A percentile compares a stretch with the other conserved stretches of the same genome.
Evolutionary conservation across 2,888 invertebrate species (phyloP).

Genomic region (Eristalinus aeneus): DNA sequence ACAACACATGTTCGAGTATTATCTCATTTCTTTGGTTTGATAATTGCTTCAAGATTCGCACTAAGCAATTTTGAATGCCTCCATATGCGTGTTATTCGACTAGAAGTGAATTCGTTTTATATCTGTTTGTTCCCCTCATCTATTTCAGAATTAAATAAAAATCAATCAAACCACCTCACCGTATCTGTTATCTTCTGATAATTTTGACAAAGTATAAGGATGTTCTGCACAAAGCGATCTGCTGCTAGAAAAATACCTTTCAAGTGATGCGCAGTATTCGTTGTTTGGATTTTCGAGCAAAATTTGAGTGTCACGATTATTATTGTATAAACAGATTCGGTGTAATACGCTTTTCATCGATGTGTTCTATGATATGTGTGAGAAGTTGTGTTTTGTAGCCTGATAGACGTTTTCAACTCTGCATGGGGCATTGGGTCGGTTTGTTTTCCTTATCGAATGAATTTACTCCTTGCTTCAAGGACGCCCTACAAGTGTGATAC

Average conservation of each 20-base stretch:
- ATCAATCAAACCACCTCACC: slow-evolving; percentile 2
- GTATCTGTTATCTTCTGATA: neutral
- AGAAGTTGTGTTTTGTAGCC: neutral
- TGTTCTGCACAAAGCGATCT: neutral
- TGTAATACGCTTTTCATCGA: neutral
- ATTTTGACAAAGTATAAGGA: neutral
- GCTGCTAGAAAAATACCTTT: neutral
- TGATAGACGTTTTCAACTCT: neutral
- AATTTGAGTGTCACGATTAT: neutral
- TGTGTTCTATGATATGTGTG: neutral
- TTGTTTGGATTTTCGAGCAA: neutral
- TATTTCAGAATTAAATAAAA: neutral
- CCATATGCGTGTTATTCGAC: neutral
- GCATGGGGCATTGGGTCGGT: neutral
- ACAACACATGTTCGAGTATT: slow-evolving; percentile 28
- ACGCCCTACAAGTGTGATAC: neutral
- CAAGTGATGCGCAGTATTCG: neutral
- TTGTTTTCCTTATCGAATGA: neutral
- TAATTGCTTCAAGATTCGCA: neutral
- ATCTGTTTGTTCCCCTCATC: neutral
- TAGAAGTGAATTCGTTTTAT: neutral
- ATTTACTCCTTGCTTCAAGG: neutral
- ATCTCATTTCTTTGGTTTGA: slow-evolving; percentile 13
- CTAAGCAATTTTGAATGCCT: neutral
- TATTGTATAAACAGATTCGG: neutral